These are phyloP conservation scores for Odontamblyopus lacepedii DNA, from an alignment of 2,797 vertebrate species.

Conservation along the genomic window DNA sequence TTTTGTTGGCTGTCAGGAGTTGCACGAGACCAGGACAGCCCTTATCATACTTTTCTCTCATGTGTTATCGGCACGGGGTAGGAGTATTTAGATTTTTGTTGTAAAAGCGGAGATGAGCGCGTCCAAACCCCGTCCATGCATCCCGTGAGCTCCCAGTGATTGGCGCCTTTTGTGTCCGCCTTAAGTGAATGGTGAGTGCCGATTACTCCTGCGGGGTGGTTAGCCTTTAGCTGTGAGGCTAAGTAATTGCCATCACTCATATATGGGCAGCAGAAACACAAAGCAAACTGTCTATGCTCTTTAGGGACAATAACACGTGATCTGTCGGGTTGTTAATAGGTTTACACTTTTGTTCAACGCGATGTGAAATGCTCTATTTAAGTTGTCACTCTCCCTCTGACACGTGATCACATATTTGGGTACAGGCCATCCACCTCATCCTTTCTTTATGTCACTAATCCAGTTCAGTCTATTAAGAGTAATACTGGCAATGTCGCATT, in stretches of 20 bases:
- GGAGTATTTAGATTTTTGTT: neutral
- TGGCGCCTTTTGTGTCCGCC: conserved; percentile 44
- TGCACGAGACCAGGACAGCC: conserved; percentile 39
- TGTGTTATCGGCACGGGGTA: neutral
- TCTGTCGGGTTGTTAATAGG: neutral
- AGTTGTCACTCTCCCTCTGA: conserved; percentile 16
- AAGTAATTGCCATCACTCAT: conserved; percentile 21
- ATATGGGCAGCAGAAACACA: conserved; percentile 12
- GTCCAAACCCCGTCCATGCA: neutral
- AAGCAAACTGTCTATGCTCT: neutral
- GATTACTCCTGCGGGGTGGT: conserved; percentile 10
- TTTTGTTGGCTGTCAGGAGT: conserved; percentile 47
- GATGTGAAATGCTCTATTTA: neutral
- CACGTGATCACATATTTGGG: conserved; percentile 39
- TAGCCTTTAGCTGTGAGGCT: conserved; percentile 64
- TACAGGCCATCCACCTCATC: conserved; percentile 27
- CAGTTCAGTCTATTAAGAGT: neutral
- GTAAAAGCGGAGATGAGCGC: neutral
- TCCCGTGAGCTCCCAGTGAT: neutral
- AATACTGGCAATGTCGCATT: too few species aligned
- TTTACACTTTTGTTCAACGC: neutral
- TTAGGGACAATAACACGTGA: rapidly evolving
- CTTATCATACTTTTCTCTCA: neutral
- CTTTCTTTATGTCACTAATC: neutral
- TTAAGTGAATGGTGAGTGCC: conserved; percentile 59